Percentiles rank a stretch among this genome's conserved stretches.
Evolutionary conservation across 1,140 invertebrate species (phyloP).

Genomic region (Drosophila arizonae): DNA sequence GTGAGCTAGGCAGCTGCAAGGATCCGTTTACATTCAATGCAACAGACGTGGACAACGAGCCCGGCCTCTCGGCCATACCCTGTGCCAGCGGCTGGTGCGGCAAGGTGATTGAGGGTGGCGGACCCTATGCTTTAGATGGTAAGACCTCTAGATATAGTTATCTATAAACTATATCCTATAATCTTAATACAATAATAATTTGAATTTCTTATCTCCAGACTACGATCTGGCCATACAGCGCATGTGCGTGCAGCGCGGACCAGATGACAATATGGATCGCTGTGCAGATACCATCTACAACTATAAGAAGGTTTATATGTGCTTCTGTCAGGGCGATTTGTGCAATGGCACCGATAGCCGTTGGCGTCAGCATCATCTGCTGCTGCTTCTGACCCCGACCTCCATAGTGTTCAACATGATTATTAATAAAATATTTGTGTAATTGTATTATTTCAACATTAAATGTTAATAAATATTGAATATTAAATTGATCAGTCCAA

Average conservation of each 20-base stretch:
- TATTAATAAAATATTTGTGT: background rate
- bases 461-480: conserved; percentile 3
- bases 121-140: conserved; percentile 87
- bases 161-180: background rate
- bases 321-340: conserved; percentile 95
- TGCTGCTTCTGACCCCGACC: background rate
- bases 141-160: conserved; percentile 26
- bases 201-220: conserved; percentile 84
- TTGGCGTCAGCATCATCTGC: background rate
- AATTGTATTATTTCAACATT: conserved; percentile 14
- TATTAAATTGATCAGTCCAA: too few species aligned
- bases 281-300: conserved; percentile 93
- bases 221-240: conserved; percentile 94
- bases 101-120: conserved; percentile 92
- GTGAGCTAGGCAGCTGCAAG: conserved; percentile 93
- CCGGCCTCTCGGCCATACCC: conserved; percentile 89
- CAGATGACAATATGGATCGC: conserved; percentile 93
- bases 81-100: conserved; percentile 97
- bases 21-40: conserved; percentile 92
- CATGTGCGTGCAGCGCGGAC: conserved; percentile 92
- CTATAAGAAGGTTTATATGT: conserved; percentile 93
- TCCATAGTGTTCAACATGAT: background rate
- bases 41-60: conserved; percentile 87
- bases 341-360: conserved; percentile 85
- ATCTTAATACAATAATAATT: background rate